Conservation (phyloP, 35 echinoderm and acorn worm species). For the Anneissia japonica region DNA sequence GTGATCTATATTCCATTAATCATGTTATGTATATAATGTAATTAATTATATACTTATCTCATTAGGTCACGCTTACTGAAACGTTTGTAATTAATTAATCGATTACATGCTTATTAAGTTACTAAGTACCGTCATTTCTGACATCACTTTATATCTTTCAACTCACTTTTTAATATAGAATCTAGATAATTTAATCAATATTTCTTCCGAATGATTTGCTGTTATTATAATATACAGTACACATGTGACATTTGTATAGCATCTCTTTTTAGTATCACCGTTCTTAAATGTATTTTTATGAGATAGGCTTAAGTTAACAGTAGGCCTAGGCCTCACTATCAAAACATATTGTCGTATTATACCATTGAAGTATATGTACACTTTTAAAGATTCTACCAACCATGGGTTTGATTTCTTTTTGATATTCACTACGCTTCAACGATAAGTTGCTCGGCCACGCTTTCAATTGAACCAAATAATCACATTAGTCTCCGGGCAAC, state of each 20-base stretch:
- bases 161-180: background rate
- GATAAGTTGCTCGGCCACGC: background rate
- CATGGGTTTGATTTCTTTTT: too few species aligned
- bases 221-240: too few species aligned
- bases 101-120: background rate
- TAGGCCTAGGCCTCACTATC: too few species aligned
- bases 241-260: too few species aligned
- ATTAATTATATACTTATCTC: slow-evolving; percentile 2
- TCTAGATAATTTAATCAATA: background rate
- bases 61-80: background rate
- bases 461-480: background rate
- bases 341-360: too few species aligned
- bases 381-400: too few species aligned
- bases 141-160: background rate
- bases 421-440: too few species aligned
- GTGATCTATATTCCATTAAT: slow-evolving; percentile 2
- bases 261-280: too few species aligned
- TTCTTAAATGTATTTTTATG: too few species aligned
- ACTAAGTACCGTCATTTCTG: background rate
- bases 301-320: too few species aligned
- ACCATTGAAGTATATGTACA: too few species aligned
- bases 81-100: background rate
- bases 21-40: background rate
- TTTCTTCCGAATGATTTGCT: too few species aligned
- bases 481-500: background rate